Base-by-base conservation (phyloP, 2,797 vertebrate genomes). In the Sebastes oblongus region DNA sequence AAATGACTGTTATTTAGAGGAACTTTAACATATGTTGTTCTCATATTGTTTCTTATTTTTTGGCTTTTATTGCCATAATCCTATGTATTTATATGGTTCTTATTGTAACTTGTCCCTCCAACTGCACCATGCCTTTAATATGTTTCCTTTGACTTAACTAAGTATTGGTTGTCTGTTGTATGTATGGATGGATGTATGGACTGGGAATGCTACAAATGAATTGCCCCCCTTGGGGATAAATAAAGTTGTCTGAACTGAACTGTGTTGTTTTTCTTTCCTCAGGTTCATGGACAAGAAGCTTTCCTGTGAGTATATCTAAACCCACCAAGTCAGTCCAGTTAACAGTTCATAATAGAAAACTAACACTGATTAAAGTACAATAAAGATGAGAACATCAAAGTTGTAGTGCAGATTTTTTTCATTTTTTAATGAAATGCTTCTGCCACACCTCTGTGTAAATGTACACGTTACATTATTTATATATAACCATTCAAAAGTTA, bases 211-310 rank as follows among this genome's bases (percentile, higher is more conserved):
- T 14, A 39, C 13, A 0, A 39, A 39, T 39, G 36, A 39, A 39
- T 39, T 39, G 36, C 36, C 36, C 36, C 36, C 0, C 13, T 39
- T 14, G 36, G 36, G 36, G 36, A 39, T 39, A 39, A 39, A 39
- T 39, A 39, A 39, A 39, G 36, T 39, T 3, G 36, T 14, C 36
- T 39, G 36, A 39, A 39, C 36, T 39, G 36, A 39, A 36, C 34
- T 0, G 13, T 39, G 36, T 39, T 39, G 36, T 39, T 39, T 14
- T 39, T 81, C 0, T 72, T 29, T 58, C 64, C 82, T 29, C 76
- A 98, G 98, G 88, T 99, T 99, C 92, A 99, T 99, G 98, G 98
- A 99, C 94, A 99, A 99, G 95, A 99, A 99, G 86, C 95, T 99
- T 71, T 98, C 97, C 0, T 82, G 98, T 99, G 89, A 98, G 98